Percentiles rank a stretch among this genome's conserved stretches.
Evolutionary conservation across 2,888 invertebrate genomes (phyloP).

Genomic region (Vanessa cardui): DNA sequence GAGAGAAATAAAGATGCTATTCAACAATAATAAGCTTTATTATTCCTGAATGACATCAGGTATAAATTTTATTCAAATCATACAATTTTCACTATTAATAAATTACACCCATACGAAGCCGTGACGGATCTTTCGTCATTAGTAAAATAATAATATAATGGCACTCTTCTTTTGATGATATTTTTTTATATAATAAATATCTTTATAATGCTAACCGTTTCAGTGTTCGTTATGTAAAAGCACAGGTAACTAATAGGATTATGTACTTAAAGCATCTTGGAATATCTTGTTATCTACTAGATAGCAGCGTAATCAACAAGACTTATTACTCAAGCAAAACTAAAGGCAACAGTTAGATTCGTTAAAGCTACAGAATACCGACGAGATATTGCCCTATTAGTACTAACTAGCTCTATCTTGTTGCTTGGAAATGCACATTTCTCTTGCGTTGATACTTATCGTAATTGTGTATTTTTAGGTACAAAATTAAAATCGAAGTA

Average conservation of each 20-base stretch:
- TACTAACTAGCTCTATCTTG: slow-evolving; percentile 28
- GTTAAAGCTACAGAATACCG: slow-evolving; percentile 20
- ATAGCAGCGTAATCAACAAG: slow-evolving; percentile 21
- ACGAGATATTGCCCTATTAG: slow-evolving; percentile 36
- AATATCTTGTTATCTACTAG: slow-evolving; percentile 1
- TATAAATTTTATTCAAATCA: too few relatives aligned
- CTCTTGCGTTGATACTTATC: background rate
- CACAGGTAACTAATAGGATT: background rate
- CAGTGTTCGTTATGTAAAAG: too few relatives aligned
- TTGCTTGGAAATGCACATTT: slow-evolving; percentile 19
- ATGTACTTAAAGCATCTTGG: background rate
- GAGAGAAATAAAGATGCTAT: too few relatives aligned
- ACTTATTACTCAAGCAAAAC: slow-evolving; percentile 18
- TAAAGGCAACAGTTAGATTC: slow-evolving; percentile 14
- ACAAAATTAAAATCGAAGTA: background rate
- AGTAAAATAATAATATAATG: too few relatives aligned
- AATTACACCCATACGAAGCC: too few relatives aligned
- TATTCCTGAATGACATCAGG: too few relatives aligned
- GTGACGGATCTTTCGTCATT: too few relatives aligned
- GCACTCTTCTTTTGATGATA: too few relatives aligned
- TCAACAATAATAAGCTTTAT: too few relatives aligned
- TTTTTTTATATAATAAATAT: too few relatives aligned
- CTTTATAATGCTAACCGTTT: too few relatives aligned
- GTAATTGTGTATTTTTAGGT: background rate
- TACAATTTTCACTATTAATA: too few relatives aligned